Conservation (phyloP, 2,888 invertebrate species). For the Drosophila koepferae region DNA sequence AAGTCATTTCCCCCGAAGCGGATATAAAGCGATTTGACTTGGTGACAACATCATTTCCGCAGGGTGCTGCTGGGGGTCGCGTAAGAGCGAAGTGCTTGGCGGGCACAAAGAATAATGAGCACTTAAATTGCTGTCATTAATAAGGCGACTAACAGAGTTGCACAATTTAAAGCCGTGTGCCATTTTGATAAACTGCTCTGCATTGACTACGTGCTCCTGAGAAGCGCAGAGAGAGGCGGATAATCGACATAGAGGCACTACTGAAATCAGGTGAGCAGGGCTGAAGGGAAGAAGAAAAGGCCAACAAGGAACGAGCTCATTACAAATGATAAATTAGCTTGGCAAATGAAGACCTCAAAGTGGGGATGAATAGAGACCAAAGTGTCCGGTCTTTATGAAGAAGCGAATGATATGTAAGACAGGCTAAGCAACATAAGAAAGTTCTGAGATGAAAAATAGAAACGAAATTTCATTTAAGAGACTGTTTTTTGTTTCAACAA, state of each 20-base stretch:
- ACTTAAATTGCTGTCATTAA: constrained; percentile 55
- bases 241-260: constrained; percentile 9
- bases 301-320: constrained; percentile 24
- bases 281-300: background rate
- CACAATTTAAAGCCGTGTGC: constrained; percentile 22
- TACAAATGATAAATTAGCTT: constrained; percentile 44
- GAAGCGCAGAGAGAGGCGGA: constrained; percentile 7
- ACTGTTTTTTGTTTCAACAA: constrained; percentile 10
- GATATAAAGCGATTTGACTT: constrained; percentile 68
- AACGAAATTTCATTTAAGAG: constrained; percentile 6
- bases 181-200: constrained; percentile 33
- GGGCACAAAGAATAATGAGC: constrained; percentile 38
- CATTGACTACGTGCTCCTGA: constrained; percentile 21
- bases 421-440: constrained; percentile 6
- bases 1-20: constrained; percentile 51
- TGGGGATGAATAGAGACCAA: background rate
- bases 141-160: constrained; percentile 39
- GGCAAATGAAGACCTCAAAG: constrained; percentile 12
- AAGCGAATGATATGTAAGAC: constrained; percentile 9
- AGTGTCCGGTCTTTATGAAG: background rate
- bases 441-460: constrained; percentile 7
- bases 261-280: constrained; percentile 4
- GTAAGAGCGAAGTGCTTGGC: constrained; percentile 23
- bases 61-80: constrained; percentile 15
- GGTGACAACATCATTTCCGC: constrained; percentile 72